Conservation (phyloP, 1,140 invertebrate genomes). For the Acyrthosiphon pisum region DNA sequence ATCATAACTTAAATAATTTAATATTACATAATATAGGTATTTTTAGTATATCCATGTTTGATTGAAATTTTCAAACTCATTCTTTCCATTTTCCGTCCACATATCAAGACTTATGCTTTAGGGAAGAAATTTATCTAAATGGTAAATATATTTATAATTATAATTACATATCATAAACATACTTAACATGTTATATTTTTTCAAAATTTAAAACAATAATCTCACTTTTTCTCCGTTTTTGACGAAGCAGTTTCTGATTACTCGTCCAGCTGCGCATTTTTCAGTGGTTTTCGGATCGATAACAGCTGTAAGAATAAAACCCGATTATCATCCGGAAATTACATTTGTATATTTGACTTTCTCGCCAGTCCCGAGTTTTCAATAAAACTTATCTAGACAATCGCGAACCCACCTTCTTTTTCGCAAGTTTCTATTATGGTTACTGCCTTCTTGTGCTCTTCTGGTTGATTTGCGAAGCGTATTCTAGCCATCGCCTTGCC, state of each 20-base stretch:
- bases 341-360: background rate
- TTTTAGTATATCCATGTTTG: constrained; percentile 28
- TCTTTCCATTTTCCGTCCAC: background rate
- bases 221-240: constrained; percentile 61
- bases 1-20: constrained; percentile 16
- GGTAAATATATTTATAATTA: background rate
- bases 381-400: background rate
- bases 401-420: constrained; percentile 59
- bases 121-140: constrained; percentile 52
- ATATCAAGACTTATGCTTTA: constrained; percentile 18
- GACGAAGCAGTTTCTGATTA: constrained; percentile 60
- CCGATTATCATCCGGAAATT: background rate
- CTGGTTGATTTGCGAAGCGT: constrained; percentile 58
- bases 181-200: background rate
- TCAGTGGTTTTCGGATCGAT: constrained; percentile 59
- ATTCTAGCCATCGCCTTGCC: constrained; percentile 59
- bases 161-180: background rate
- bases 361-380: background rate
- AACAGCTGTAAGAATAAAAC: constrained; percentile 57
- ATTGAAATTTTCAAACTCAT: constrained; percentile 27
- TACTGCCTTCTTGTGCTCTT: constrained; percentile 60
- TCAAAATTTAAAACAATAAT: background rate
- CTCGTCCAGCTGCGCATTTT: constrained; percentile 60
- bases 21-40: constrained; percentile 37
- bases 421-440: constrained; percentile 60